Percentiles rank a stretch among this genome's conserved stretches.
These are phyloP conservation scores for Etheostoma cragini DNA, from an alignment of 2,113 vertebrate species.

Conservation along the genomic window DNA sequence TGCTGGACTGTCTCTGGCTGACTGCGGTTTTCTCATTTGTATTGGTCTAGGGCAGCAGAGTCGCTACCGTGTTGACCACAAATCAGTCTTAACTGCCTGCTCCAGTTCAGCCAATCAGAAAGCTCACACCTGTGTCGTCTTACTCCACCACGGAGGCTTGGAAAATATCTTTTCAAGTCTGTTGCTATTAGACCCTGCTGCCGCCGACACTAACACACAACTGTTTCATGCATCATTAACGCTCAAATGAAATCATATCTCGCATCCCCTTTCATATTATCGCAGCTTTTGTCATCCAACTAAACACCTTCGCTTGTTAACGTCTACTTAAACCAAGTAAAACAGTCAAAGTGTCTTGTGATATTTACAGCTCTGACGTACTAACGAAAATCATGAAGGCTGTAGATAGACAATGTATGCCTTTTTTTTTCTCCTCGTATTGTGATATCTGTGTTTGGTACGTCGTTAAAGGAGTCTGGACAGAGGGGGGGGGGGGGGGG, in stretches of 20 bases:
- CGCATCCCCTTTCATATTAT: constrained; percentile 64
- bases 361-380: constrained; percentile 80
- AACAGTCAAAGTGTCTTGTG: constrained; percentile 74
- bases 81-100: neutral
- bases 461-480: constrained; percentile 60
- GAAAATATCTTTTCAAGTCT: neutral
- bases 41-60: constrained; percentile 7
- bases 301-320: constrained; percentile 73
- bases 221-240: constrained; percentile 11
- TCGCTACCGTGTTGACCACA: neutral
- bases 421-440: constrained; percentile 76
- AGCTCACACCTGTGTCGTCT: constrained; percentile 1
- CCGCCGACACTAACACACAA: neutral
- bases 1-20: neutral
- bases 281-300: constrained; percentile 44
- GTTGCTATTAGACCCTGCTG: neutral
- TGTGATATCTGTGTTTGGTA: constrained; percentile 80
- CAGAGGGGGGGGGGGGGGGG: neutral
- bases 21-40: neutral
- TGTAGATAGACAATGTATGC: constrained; percentile 79
- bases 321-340: constrained; percentile 69
- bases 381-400: constrained; percentile 74
- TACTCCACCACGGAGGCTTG: neutral
- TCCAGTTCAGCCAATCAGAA: constrained; percentile 6
- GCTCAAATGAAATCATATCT: constrained; percentile 22